Evolutionary conservation across 1,140 invertebrate species (phyloP).

Genomic region (Portunus trituberculatus): DNA sequence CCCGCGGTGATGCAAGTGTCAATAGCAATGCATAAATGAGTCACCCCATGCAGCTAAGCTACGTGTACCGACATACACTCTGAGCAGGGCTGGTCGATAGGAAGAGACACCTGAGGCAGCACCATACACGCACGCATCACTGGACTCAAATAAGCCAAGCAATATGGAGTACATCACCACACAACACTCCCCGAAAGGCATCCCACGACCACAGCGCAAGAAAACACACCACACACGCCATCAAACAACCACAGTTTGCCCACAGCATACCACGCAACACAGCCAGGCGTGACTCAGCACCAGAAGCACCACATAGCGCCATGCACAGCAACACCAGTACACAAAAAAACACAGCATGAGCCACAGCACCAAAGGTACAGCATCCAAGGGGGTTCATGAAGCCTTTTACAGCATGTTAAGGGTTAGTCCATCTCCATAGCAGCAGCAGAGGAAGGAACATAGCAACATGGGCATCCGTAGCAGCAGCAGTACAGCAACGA

Average conservation of each 20-base stretch:
- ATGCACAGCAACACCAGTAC: too few relatives aligned
- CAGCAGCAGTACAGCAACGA: background rate
- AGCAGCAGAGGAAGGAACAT: background rate
- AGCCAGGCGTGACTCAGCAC: background rate
- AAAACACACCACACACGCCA: background rate
- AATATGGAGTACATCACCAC: background rate
- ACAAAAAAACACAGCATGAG: background rate
- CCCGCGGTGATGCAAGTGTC: background rate
- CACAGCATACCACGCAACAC: background rate
- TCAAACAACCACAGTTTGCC: background rate
- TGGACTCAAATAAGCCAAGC: too few relatives aligned
- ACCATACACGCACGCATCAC: too few relatives aligned
- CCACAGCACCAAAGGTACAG: background rate
- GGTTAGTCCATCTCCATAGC: background rate
- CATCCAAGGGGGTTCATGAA: background rate
- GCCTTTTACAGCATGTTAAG: background rate
- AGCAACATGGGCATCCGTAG: background rate
- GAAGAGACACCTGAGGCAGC: too few relatives aligned
- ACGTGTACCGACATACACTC: background rate
- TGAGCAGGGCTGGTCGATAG: background rate
- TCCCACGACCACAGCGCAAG: background rate
- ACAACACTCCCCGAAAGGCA: background rate
- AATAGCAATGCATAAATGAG: too few relatives aligned
- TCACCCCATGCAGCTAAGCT: background rate
- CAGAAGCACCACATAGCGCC: background rate